Evolutionary conservation across 2,888 invertebrate genomes (phyloP).

Genomic region (Cantharis flavilabris): DNA sequence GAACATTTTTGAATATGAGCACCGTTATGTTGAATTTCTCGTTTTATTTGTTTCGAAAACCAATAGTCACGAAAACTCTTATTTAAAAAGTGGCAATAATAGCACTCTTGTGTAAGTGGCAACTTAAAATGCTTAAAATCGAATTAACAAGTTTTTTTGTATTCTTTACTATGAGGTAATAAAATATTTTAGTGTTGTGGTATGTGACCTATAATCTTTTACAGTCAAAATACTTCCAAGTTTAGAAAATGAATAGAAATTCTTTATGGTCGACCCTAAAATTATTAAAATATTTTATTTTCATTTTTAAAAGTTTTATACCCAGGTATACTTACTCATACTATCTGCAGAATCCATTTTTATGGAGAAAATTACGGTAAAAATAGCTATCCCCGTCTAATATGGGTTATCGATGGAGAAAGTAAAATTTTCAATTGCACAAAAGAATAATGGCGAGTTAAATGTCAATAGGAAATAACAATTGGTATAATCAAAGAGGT

Average conservation of each 20-base stretch:
- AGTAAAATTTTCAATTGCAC: not conserved
- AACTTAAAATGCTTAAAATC: conserved; percentile 1
- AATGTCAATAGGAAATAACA: not conserved
- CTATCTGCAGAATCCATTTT: not conserved
- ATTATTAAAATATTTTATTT: not conserved
- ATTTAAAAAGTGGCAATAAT: not conserved
- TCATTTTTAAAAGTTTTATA: not conserved
- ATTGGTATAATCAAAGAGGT: not conserved
- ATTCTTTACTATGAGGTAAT: not conserved
- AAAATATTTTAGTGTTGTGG: not conserved
- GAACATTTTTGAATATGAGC: not conserved
- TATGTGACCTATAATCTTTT: not conserved
- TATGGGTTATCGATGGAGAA: not conserved
- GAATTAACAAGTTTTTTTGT: not conserved
- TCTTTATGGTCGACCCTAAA: not conserved
- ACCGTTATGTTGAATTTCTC: not conserved
- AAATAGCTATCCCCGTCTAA: no score
- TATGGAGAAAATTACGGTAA: no score
- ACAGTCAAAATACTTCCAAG: not conserved
- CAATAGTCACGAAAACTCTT: not conserved
- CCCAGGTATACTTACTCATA: not conserved
- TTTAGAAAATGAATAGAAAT: not conserved
- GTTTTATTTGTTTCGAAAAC: not conserved
- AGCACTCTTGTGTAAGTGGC: not conserved
- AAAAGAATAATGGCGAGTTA: not conserved